Evolutionary conservation across 1,140 invertebrate species (phyloP).

Genomic region (Drosophila aff.): DNA sequence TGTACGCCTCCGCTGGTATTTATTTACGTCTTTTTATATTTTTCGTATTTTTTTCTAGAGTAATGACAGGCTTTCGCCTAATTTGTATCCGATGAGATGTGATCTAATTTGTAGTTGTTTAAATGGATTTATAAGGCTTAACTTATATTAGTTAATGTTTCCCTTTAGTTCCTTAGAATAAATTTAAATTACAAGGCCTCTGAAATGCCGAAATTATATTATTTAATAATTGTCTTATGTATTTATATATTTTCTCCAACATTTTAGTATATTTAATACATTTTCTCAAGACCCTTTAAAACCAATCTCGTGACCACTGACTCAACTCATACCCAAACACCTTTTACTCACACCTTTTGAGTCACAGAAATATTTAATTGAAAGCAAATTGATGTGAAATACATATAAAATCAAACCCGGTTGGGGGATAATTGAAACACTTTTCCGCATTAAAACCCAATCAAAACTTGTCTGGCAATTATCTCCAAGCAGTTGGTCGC

Average conservation of each 20-base stretch:
- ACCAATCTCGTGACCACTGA: neutral
- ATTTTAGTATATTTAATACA: neutral
- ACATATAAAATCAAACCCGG: neutral
- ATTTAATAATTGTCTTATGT: neutral
- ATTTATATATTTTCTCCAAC: neutral
- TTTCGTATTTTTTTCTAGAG: neutral
- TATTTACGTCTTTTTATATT: neutral
- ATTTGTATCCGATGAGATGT: slow-evolving; percentile 1
- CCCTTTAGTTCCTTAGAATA: neutral
- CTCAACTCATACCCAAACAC: neutral
- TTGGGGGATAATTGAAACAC: slow-evolving; percentile 36
- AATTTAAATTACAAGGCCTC: neutral
- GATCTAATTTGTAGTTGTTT: neutral
- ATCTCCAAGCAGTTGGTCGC: slow-evolving; percentile 19
- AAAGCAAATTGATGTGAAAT: neutral
- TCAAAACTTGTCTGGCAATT: slow-evolving; percentile 66
- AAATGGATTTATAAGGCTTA: neutral
- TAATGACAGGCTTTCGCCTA: slow-evolving; percentile 3
- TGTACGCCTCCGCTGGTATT: neutral
- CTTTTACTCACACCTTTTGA: neutral
- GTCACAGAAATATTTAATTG: neutral
- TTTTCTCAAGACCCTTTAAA: neutral
- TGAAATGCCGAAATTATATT: neutral
- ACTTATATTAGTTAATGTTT: neutral
- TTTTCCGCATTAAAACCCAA: slow-evolving; percentile 26